Evolutionary conservation across 2,797 vertebrate species (phyloP), one percentile per base, ranked within the genome.

Genomic region (Macropodus opercularis): DNA sequence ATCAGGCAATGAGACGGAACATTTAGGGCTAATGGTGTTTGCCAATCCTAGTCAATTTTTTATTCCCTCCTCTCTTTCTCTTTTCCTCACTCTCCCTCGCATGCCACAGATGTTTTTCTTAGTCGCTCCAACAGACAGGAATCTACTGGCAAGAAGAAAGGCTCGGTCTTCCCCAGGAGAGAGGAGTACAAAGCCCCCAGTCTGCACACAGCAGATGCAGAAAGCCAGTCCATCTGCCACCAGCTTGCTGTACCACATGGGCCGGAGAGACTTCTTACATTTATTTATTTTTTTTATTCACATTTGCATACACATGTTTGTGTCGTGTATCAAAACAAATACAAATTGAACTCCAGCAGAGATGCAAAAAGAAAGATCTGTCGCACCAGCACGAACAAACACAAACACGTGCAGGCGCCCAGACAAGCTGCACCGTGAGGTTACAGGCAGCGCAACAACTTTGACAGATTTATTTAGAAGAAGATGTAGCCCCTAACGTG

Each of bases 131-230:
- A 93, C 94, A 96, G 96, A 95, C 96, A 97, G 95, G 95, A 98
- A 97, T 98, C 96, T 94, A 95, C 95, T 95, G 95, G 94, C 94
- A 94, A 95, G 95, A 96, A 96, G 94, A 97, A 97, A 97, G 95
- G 92, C 93, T 91, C 89, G 74, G 80, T 90, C 90, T 96, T 94
- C 95, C 96, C 95, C 95, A 93, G 93, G 96, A 96, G 95, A 96
- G 92, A 93, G 90, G 91, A 96, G 94, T 94, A 97, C 95, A 98
- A 98, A 98, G 96, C 94, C 95, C 95, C 94, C 94, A 94, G 94
- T 95, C 94, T 96, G 95, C 94, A 93, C 92, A 92, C 94, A 94
- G 95, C 97, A 98, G 96, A 98, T 98, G 95, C 94, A 94, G 94
- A 86, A 94, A 95, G 93, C 94, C 92, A 90, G 95, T 96, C 97